Percentiles rank a stretch among this genome's conserved stretches.
Conservation (phyloP, 2,888 invertebrate genomes). For the Epinotia demarniana region DNA sequence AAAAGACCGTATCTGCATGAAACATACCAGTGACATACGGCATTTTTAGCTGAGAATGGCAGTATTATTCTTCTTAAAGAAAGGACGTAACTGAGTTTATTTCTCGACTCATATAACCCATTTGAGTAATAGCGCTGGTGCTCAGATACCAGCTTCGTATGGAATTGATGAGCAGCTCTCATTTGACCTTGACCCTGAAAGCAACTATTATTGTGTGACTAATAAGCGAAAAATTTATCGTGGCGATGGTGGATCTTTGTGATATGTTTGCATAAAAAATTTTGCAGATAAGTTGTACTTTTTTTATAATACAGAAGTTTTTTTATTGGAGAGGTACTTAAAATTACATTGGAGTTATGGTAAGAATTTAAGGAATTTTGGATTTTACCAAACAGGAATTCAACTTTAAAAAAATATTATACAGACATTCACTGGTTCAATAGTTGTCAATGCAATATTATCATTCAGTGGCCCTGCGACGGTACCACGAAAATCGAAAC, state of each 20-base stretch:
- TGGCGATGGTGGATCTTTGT: constrained; percentile 4
- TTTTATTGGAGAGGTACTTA: no score
- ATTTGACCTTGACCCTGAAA: constrained; percentile 42
- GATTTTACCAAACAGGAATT: no score
- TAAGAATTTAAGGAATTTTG: no score
- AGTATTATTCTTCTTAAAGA: constrained; percentile 67
- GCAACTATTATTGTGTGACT: constrained; percentile 48
- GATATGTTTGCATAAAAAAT: constrained; percentile 16
- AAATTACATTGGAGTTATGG: no score
- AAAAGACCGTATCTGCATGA: neutral
- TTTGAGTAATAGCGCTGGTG: constrained; percentile 47
- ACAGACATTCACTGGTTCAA: no score
- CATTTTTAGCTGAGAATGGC: neutral
- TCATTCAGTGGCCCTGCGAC: no score
- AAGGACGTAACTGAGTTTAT: neutral
- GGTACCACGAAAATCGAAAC: no score
- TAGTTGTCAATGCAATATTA: no score
- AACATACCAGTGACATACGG: neutral
- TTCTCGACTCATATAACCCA: neutral
- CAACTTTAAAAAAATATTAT: no score
- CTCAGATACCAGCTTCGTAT: constrained; percentile 73
- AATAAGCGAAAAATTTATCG: constrained; percentile 65
- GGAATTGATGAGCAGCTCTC: constrained; percentile 72
- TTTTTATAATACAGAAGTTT: neutral
- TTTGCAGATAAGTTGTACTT: neutral